Conservation (phyloP, 2,888 invertebrate genomes). For the Meganola albula region DNA sequence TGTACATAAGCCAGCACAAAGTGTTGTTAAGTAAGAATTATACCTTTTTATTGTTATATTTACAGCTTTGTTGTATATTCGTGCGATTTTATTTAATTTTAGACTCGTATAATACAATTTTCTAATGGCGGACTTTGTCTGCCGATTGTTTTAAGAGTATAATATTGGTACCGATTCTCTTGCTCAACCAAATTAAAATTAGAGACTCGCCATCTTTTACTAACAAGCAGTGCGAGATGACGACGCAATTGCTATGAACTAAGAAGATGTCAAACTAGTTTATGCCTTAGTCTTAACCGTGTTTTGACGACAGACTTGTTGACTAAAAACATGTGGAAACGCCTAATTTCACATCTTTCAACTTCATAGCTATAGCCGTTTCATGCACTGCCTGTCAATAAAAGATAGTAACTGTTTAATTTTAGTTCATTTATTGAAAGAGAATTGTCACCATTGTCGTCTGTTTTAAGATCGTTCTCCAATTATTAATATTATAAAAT, state of each 20-base stretch:
- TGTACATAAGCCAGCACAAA: constrained; percentile 57
- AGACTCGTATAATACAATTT: not conserved
- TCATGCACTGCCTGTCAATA: not conserved
- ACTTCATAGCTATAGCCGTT: not conserved
- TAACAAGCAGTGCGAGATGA: not conserved
- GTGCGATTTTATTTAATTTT: constrained; percentile 19
- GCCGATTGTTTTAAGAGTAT: too few species aligned
- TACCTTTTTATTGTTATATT: constrained; percentile 35
- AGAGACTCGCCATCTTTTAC: not conserved
- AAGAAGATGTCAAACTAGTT: constrained; percentile 23
- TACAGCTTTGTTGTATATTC: constrained; percentile 45
- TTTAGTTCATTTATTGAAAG: not conserved
- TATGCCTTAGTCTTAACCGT: not conserved
- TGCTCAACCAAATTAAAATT: too few species aligned
- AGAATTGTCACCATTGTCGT: not conserved
- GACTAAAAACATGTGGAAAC: constrained; percentile 14
- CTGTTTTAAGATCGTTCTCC: not conserved
- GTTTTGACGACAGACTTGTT: constrained; percentile 22
- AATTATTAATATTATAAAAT: not conserved
- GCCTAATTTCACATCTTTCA: not conserved
- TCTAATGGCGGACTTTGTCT: not conserved
- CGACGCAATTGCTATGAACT: constrained; percentile 28
- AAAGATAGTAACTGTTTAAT: not conserved
- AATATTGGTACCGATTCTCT: too few species aligned
- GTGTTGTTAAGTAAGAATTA: constrained; percentile 47